Evolutionary conservation across 2,113 vertebrate species (phyloP).

Genomic region (Campylomormyrus tamandua): DNA sequence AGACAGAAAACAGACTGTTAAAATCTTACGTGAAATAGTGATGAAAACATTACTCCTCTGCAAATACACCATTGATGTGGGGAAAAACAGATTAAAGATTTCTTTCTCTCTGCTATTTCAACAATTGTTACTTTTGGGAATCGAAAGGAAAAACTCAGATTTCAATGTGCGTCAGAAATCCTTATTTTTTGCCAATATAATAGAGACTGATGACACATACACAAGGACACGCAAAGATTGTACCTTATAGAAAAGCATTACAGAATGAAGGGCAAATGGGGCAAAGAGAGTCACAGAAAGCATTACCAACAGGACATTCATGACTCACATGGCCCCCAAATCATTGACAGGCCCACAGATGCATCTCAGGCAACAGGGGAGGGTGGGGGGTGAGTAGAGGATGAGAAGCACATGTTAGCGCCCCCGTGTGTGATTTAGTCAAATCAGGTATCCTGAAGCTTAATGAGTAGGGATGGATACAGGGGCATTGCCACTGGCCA

Average conservation of each 20-base stretch:
- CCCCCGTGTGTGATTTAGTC: neutral
- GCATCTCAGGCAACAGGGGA: neutral
- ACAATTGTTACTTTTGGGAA: neutral
- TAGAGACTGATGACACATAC: neutral
- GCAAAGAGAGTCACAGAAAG: neutral
- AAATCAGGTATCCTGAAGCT: neutral
- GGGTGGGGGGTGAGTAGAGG: neutral
- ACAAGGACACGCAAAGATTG: neutral
- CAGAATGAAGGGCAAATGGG: neutral
- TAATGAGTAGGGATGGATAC: neutral
- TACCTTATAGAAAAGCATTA: neutral
- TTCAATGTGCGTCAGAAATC: neutral
- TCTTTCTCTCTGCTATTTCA: neutral
- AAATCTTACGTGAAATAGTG: neutral
- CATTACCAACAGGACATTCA: neutral
- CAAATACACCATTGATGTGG: neutral
- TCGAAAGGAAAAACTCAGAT: neutral
- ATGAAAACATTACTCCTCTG: neutral
- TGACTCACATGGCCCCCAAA: neutral
- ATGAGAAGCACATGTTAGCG: neutral
- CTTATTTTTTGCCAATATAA: neutral
- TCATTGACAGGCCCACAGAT: neutral
- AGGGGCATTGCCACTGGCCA: neutral
- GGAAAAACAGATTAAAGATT: neutral
- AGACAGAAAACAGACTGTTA: conserved; percentile 36